A percentile compares a stretch with the other conserved stretches of the same genome.
These are phyloP conservation scores for Rhinoderma darwinii DNA, from an alignment of 2,113 vertebrate genomes.

Conservation along the genomic window DNA sequence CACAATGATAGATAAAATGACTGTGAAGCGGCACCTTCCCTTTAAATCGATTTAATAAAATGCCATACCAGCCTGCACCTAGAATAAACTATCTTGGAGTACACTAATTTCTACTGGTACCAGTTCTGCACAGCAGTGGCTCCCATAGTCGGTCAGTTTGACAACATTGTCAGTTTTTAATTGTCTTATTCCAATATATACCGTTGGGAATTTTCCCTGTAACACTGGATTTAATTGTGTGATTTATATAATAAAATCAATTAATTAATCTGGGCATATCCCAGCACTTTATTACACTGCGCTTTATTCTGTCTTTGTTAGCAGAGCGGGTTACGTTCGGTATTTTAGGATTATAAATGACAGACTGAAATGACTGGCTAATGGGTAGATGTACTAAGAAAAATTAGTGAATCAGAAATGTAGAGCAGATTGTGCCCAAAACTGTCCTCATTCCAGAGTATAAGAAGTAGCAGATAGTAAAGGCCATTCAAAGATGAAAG, in stretches of 20 bases:
- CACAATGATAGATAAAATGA: neutral
- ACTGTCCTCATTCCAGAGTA: neutral
- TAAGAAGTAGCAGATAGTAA: neutral
- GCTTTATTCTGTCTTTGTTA: conserved; percentile 12
- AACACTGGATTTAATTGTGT: conserved; percentile 38
- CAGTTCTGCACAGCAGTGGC: neutral
- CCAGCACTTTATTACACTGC: neutral
- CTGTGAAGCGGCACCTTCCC: neutral
- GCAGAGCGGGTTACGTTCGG: conserved; percentile 1
- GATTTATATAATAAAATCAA: conserved; percentile 34
- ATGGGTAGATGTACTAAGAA: neutral
- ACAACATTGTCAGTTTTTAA: conserved; percentile 8
- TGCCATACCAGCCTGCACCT: neutral
- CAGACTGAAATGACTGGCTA: neutral
- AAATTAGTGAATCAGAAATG: neutral
- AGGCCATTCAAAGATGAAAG: conserved; percentile 22
- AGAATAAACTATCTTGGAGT: neutral
- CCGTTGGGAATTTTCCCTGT: neutral
- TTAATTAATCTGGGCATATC: conserved; percentile 23
- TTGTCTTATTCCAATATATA: conserved; percentile 23
- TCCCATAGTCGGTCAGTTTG: neutral
- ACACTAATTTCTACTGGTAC: too few relatives aligned
- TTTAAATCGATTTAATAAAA: neutral
- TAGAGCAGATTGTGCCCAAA: neutral
- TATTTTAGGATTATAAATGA: conserved; percentile 25